Percentiles rank a stretch among this genome's conserved stretches.
These are phyloP conservation scores for Cryptocephalus primarius DNA, from an alignment of 2,888 invertebrate species.

Conservation along the genomic window DNA sequence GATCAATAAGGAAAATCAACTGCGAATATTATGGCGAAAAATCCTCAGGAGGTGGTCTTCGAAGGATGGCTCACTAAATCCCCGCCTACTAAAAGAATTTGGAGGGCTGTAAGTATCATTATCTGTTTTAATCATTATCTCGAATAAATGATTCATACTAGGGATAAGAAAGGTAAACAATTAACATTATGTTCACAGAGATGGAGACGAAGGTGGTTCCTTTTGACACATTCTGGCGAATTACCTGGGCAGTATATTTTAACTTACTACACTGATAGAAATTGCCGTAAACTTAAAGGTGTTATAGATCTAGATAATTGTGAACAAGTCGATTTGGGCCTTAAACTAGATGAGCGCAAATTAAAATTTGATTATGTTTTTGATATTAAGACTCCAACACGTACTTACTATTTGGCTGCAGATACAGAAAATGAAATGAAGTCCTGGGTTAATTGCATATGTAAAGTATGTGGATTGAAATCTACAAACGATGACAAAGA, in stretches of 20 bases:
- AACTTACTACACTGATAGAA: constrained; percentile 85
- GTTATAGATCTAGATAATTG: constrained; percentile 91
- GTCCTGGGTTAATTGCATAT: constrained; percentile 90
- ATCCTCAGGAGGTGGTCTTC: constrained; percentile 61
- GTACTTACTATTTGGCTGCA: constrained; percentile 87
- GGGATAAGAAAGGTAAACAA: constrained; percentile 13
- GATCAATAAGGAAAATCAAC: too few species aligned
- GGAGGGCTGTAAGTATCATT: constrained; percentile 74
- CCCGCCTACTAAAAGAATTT: constrained; percentile 83
- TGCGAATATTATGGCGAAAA: constrained; percentile 33
- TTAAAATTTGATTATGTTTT: constrained; percentile 78
- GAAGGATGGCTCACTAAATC: constrained; percentile 96
- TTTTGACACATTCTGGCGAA: constrained; percentile 80
- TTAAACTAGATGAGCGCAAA: constrained; percentile 72
- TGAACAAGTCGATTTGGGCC: constrained; percentile 86
- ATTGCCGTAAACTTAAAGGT: constrained; percentile 76
- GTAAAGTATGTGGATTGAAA: constrained; percentile 80
- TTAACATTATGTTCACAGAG: constrained; percentile 48
- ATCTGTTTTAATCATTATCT: constrained; percentile 7
- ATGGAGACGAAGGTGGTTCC: constrained; percentile 94
- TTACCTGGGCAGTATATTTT: constrained; percentile 88
- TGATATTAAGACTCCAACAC: constrained; percentile 77
- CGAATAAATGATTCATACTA: constrained; percentile 23
- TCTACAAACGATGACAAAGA: constrained; percentile 42
- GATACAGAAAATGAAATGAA: constrained; percentile 89